Evolutionary conservation across 2,797 vertebrate genomes (phyloP).

Genomic region (Alcedo atthis): DNA sequence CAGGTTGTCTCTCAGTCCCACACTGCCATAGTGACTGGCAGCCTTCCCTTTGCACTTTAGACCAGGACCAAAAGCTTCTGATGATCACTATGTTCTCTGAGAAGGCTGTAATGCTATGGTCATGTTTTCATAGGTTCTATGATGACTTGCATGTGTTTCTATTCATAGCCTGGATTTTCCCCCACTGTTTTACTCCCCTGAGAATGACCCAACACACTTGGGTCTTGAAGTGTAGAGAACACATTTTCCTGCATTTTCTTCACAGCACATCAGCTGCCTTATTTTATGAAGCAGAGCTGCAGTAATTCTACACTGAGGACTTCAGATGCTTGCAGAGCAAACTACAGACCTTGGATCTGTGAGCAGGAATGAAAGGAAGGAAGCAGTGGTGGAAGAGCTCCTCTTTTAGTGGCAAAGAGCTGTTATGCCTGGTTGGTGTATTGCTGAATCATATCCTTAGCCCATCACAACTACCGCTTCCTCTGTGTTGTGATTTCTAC

Average conservation of each 20-base stretch:
- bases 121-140: neutral
- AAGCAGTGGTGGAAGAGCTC: neutral
- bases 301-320: neutral
- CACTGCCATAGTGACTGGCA: neutral
- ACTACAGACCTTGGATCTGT: neutral
- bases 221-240: neutral
- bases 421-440: neutral
- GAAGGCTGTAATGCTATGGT: neutral
- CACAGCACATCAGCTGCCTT: neutral
- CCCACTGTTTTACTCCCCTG: neutral
- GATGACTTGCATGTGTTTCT: neutral
- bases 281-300: neutral
- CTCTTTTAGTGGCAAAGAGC: slow-evolving; percentile 8
- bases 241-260: neutral
- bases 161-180: neutral
- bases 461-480: neutral
- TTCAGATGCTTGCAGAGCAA: neutral
- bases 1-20: neutral
- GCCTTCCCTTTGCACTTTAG: neutral
- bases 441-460: slow-evolving; percentile 20
- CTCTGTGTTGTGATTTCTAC: neutral
- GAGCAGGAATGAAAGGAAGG: slow-evolving; percentile 26
- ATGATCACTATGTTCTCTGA: neutral
- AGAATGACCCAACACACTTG: neutral
- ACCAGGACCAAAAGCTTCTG: neutral